A percentile compares a stretch with the other conserved stretches of the same genome.
phyloP scores from a whole-genome alignment of 2,797 vertebrate species.

The Melopsittacus undulatus region DNA sequence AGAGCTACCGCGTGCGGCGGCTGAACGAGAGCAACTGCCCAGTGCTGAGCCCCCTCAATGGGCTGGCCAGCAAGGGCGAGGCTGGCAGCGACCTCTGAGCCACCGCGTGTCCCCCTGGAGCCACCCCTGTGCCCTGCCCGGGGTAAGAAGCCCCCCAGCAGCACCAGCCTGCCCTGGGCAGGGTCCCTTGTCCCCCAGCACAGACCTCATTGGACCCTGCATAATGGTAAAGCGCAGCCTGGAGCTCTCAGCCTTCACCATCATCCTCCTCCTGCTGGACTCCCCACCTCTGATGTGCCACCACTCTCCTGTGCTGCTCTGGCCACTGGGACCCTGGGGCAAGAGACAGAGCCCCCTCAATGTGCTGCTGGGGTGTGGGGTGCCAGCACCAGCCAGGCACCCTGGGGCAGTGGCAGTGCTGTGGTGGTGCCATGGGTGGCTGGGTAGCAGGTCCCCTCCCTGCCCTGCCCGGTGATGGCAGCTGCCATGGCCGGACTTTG shows the following conservation, averaged over 20 bases:
- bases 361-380: not conserved
- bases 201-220: not conserved
- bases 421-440: not conserved
- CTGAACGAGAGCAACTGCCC: slow-evolving; percentile 88
- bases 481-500: slow-evolving; percentile 41
- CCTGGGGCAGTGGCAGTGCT: not conserved
- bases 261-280: not conserved
- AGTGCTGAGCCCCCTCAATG: slow-evolving; percentile 67
- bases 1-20: slow-evolving; percentile 86
- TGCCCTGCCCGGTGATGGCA: fast-evolving
- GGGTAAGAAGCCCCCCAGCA: not conserved
- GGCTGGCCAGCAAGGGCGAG: slow-evolving; percentile 61
- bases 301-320: not conserved
- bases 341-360: not conserved
- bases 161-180: not conserved
- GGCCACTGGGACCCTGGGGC: fast-evolving
- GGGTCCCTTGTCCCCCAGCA: not conserved
- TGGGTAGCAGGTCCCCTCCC: not conserved
- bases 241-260: not conserved
- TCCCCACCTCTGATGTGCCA: not conserved
- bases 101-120: not conserved
- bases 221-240: not conserved
- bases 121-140: not conserved
- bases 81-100: slow-evolving; percentile 77
- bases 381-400: not conserved